Base-by-base conservation (phyloP, 2,888 invertebrate genomes). In the Selenia dentaria region DNA sequence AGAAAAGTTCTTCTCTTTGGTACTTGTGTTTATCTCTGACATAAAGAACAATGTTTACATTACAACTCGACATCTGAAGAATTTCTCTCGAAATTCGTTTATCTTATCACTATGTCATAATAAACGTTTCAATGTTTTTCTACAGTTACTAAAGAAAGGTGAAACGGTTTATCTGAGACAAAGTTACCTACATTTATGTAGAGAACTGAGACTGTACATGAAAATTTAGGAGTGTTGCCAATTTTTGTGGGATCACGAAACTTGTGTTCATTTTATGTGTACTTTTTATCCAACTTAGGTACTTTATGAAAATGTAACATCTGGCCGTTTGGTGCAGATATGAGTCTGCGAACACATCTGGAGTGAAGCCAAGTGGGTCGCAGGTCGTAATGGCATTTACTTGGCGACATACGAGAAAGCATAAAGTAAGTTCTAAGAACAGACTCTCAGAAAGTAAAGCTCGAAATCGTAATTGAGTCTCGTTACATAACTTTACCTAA, bases 311-410 rank as follows among this genome's bases (percentile, higher is more conserved):
- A 32, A 44, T 38, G 18, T 36, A 45, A 43, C 50, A 53, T 55
- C 56, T 58, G 63, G 56, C 46, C 51, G 56, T 62, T 60, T 48
- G 38, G 38, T 54, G 47, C 55, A 48, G 58, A 36, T 43, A 59
- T 31, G 34, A 50, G 50, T 35, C 48, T 60, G 16, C 3, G 16
- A 4, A 2, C 16, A 16, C 16, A 16, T 2, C 16, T 16, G 68
- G 70, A 57, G 36, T 10, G 2, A 29, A 29, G 58, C 67, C 70
- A 68, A 69, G 54, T 64, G 39, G 59, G 52, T 14, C 61, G 39
- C 12, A 27, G 31, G 44, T 29, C 6, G 54, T 62, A 59, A 57
- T 55, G 32, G 32, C 37, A 46, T 31, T 25, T 40, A n/a, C 18
- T 32, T 33, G 27, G 20, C 20, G 6, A 2, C 16, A 16, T 16